Percentiles rank a stretch among this genome's conserved stretches.
phyloP scores from a whole-genome alignment of 2,888 invertebrate species.

The Omphaloscelis lunosa region DNA sequence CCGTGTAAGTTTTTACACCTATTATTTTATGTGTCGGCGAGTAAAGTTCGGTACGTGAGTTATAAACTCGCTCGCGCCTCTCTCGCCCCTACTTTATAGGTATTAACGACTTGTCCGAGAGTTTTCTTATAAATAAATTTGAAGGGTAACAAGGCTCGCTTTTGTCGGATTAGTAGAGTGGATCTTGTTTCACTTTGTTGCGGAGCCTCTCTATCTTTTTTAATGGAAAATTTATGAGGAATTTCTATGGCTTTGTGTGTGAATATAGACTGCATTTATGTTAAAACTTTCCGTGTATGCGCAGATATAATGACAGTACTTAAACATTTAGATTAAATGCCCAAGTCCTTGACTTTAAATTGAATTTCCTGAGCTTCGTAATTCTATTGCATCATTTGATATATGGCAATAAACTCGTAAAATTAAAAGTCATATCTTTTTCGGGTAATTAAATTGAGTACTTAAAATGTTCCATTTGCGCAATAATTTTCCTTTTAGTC shows the following conservation, averaged over 20 bases:
- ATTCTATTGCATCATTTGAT: slow-evolving; percentile 6
- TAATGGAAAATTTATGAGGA: slow-evolving; percentile 84
- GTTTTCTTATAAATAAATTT: slow-evolving; percentile 91
- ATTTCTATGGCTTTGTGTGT: slow-evolving; percentile 74
- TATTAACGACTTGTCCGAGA: slow-evolving; percentile 91
- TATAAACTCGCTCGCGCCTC: slow-evolving; percentile 91
- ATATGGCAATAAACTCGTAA: slow-evolving; percentile 28
- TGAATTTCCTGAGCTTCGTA: background rate
- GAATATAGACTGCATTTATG: slow-evolving; percentile 63
- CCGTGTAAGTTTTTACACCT: slow-evolving; percentile 91
- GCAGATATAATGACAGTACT: slow-evolving; percentile 1
- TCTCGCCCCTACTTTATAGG: slow-evolving; percentile 91
- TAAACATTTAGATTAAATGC: slow-evolving; percentile 7
- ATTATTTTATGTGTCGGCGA: slow-evolving; percentile 91
- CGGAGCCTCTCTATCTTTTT: slow-evolving; percentile 87
- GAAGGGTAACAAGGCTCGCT: slow-evolving; percentile 91
- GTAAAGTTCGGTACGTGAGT: slow-evolving; percentile 91
- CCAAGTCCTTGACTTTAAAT: slow-evolving; percentile 1
- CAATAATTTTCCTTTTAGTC: slow-evolving; percentile 50
- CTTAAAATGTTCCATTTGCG: slow-evolving; percentile 26
- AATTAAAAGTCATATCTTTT: slow-evolving; percentile 28
- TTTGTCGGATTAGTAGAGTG: slow-evolving; percentile 91
- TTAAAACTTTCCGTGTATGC: slow-evolving; percentile 22
- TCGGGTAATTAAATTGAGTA: slow-evolving; percentile 17
- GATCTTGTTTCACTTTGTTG: slow-evolving; percentile 91